Conservation (phyloP, 2,113 vertebrate species). For the Pachycephala philippinensis region DNA sequence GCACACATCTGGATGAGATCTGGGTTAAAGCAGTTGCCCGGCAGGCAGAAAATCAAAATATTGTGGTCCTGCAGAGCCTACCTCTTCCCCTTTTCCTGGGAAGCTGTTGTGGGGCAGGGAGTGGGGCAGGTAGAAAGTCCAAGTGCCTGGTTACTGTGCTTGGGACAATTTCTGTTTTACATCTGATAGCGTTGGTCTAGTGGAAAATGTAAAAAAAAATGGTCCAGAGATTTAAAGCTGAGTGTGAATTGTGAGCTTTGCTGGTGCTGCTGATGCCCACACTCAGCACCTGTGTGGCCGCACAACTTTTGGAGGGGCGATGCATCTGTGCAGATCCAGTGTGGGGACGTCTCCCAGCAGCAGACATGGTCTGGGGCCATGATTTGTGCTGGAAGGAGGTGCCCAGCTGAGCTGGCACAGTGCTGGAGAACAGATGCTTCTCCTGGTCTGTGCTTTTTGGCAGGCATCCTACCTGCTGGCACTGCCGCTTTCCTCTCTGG, state of each 20-base stretch:
- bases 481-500: not conserved
- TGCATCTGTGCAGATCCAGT: not conserved
- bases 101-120: not conserved
- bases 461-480: not conserved
- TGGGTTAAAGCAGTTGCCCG: not conserved
- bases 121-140: not conserved
- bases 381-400: not conserved
- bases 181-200: not conserved
- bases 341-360: not conserved
- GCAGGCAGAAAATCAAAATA: not conserved
- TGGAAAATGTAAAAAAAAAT: not conserved
- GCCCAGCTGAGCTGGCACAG: rapidly evolving
- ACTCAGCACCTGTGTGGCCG: not conserved
- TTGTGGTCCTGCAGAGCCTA: not conserved
- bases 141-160: not conserved
- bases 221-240: not conserved
- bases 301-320: not conserved
- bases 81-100: not conserved
- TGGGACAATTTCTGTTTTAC: not conserved
- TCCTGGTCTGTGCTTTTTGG: not conserved
- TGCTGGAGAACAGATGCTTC: not conserved
- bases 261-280: not conserved
- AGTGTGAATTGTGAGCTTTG: not conserved
- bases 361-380: not conserved
- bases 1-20: not conserved